These are phyloP conservation scores for Bombus picipes DNA, from an alignment of 1,140 invertebrate genomes.

Conservation along the genomic window DNA sequence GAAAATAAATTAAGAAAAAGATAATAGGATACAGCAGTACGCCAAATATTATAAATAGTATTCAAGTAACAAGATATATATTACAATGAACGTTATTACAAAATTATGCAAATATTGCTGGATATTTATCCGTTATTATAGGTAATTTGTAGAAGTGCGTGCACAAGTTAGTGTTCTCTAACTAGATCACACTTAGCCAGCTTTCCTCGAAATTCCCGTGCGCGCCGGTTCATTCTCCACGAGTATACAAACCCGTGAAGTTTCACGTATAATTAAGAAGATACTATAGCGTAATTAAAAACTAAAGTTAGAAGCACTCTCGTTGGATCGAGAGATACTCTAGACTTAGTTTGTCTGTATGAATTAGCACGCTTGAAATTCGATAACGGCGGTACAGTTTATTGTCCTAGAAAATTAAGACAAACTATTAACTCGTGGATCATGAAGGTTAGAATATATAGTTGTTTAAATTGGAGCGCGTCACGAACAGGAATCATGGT, in stretches of 20 bases:
- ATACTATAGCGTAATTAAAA: neutral
- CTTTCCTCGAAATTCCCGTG: neutral
- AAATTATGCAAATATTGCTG: neutral
- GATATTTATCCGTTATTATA: neutral
- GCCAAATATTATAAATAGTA: neutral
- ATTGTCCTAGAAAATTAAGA: neutral
- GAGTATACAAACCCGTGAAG: neutral
- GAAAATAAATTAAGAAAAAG: neutral
- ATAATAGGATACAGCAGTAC: neutral
- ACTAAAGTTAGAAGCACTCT: neutral
- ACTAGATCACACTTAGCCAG: too few species aligned
- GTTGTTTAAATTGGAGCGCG: neutral
- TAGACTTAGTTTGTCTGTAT: too few species aligned
- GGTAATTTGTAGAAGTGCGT: neutral
- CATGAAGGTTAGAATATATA: neutral
- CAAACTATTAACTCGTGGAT: neutral
- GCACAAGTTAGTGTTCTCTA: neutral
- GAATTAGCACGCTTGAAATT: neutral
- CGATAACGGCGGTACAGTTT: neutral
- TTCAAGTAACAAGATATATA: neutral
- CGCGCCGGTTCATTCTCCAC: too few species aligned
- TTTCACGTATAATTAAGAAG: neutral
- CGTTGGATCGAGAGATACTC: too few species aligned
- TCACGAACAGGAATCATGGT: neutral
- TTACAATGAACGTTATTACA: neutral